Evolutionary conservation across 2,888 invertebrate species (phyloP), one percentile per base, ranked within the genome.

Genomic region (Seira sanloemensis): DNA sequence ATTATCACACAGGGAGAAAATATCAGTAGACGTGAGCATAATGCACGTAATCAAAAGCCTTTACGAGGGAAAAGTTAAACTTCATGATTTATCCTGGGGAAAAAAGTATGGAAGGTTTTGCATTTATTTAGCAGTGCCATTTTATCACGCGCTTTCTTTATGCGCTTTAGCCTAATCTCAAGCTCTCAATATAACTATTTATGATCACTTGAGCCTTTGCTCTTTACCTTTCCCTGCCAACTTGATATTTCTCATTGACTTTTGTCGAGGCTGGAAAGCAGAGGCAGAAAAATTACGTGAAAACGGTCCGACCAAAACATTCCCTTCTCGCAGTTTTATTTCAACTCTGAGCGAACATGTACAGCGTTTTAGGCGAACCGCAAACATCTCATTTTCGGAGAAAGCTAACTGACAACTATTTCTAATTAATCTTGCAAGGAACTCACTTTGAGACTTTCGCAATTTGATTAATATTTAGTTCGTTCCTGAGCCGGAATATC

Each of bases 131-230:
- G 62, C 16, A 62, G 21, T 62, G n/a, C 21, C 21, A 62, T 62
- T 62, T 50, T 50, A 50, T 50, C 50, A 50, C 50, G 2, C 50
- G 50, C n/a, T 50, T 62, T 62, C 62, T 62, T 62, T 21, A 62
- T 62, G 21, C 62, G 62, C 23, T 62, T 23, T n/a, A 62, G 62
- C 21, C 21, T 62, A 62, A 62, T 62, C 62, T 62, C 62, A 62
- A 7, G 62, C 62, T 23, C 62, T 62, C 23, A 62, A 19, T 23
- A 62, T 62, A 62, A 62, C 62, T 62, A 62, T 62, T 62, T 62
- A 62, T 62, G 62, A 62, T 62, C 50, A 62, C 62, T 62, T 62
- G 62, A 62, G 62, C 62, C 62, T 62, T 62, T 62, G 62, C 62
- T 62, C 62, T 62, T 62, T n/a, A n/a, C n/a, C n/a, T n/a, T 62